Evolutionary conservation across 1,140 invertebrate genomes (phyloP).

Genomic region (Drosophila teissieri): DNA sequence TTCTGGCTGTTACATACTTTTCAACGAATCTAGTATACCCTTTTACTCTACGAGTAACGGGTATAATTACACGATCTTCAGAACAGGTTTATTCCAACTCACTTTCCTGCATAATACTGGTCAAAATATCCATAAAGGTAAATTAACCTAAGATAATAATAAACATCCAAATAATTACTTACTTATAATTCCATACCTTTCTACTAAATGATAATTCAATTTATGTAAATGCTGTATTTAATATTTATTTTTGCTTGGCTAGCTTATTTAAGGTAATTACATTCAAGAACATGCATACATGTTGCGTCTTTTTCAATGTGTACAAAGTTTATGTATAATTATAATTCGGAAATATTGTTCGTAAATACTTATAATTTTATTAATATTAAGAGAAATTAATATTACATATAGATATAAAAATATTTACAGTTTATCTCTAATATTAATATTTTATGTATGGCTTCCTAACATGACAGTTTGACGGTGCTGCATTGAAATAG

Average conservation of each 20-base stretch:
- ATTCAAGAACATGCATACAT: conserved; percentile 24
- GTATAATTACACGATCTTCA: no score
- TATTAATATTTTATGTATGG: conserved; percentile 37
- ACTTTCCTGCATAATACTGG: no score
- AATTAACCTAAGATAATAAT: no score
- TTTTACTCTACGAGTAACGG: no score
- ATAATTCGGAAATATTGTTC: conserved; percentile 26
- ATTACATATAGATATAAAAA: conserved; percentile 32
- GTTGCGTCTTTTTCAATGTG: conserved; percentile 20
- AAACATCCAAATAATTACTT: no score
- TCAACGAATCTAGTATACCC: no score
- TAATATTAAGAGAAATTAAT: conserved; percentile 47
- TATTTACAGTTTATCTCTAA: conserved; percentile 28
- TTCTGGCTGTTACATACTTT: no score
- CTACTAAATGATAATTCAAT: background rate
- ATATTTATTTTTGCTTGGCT: conserved; percentile 34
- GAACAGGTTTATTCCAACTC: no score
- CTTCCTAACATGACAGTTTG: conserved; percentile 33
- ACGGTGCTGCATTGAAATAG: conserved; percentile 37
- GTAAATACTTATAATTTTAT: conserved; percentile 38
- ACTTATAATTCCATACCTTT: no score
- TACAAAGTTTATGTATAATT: conserved; percentile 25
- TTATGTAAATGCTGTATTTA: conserved; percentile 18
- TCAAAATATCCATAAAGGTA: no score
- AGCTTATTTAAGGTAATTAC: conserved; percentile 38